Evolutionary conservation across 2,888 invertebrate genomes (phyloP).

Genomic region (Drosophila setosimentum): DNA sequence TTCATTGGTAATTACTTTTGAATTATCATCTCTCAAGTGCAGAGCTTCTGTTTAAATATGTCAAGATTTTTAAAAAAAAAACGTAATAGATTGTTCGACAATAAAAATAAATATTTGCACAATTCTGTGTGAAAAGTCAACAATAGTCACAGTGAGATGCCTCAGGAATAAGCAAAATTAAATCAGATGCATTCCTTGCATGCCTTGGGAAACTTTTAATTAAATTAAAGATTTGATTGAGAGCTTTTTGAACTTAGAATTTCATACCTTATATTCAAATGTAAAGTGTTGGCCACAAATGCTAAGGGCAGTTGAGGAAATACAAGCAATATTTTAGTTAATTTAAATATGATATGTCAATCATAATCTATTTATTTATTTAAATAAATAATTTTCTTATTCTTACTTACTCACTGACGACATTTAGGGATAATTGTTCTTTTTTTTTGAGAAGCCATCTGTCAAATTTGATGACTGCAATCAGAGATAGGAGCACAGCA

Average conservation of each 20-base stretch:
- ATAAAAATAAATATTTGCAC: neutral
- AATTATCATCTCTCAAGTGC: neutral
- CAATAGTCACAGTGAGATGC: neutral
- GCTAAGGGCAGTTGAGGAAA: neutral
- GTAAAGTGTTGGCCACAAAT: slow-evolving; percentile 13
- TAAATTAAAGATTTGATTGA: slow-evolving; percentile 6
- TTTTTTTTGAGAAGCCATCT: neutral
- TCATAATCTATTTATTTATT: neutral
- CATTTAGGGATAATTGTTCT: neutral
- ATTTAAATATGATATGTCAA: neutral
- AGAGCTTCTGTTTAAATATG: neutral
- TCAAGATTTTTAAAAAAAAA: slow-evolving; percentile 1
- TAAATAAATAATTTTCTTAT: too few relatives aligned
- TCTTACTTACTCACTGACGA: neutral
- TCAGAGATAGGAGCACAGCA: neutral
- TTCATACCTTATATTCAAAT: slow-evolving; percentile 42
- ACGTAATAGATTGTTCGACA: neutral
- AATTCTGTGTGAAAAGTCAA: neutral
- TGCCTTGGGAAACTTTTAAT: slow-evolving; percentile 25
- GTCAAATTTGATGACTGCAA: neutral
- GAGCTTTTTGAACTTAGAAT: slow-evolving; percentile 12
- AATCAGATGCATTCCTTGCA: slow-evolving; percentile 9
- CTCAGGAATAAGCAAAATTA: neutral
- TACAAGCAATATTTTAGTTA: neutral
- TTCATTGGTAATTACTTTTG: slow-evolving; percentile 21